Percentiles rank a stretch among this genome's conserved stretches.
phyloP scores from a whole-genome alignment of 1,140 invertebrate species.

The Hylaeus anthracinus region DNA sequence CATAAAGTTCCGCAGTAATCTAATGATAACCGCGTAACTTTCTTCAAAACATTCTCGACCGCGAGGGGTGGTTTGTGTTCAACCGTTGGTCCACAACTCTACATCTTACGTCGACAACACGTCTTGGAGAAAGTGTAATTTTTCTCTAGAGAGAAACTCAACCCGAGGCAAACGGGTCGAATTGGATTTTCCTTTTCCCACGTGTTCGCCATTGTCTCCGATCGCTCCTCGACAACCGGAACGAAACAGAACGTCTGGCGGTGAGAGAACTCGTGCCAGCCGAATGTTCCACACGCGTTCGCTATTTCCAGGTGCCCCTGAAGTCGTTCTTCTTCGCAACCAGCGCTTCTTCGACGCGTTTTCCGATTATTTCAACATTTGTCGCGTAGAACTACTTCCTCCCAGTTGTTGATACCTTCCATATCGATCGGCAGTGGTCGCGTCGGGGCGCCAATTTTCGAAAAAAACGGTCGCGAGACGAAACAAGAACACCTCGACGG shows the following conservation, averaged over 20 bases:
- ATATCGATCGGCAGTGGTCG: neutral
- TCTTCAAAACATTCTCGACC: neutral
- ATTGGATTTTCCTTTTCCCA: slow-evolving; percentile 48
- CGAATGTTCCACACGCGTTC: slow-evolving; percentile 59
- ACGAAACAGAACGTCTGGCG: slow-evolving; percentile 7
- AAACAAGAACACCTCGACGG: slow-evolving; percentile 36
- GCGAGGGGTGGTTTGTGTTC: neutral
- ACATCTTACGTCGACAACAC: neutral
- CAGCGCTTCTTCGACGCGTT: neutral
- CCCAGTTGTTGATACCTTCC: too few species aligned
- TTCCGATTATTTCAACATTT: too few species aligned
- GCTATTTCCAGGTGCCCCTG: neutral
- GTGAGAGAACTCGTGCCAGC: slow-evolving; percentile 51
- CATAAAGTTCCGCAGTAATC: too few species aligned
- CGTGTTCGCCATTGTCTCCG: slow-evolving; percentile 40
- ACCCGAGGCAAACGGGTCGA: slow-evolving; percentile 32
- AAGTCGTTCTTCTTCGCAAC: too few species aligned
- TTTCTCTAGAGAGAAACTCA: neutral
- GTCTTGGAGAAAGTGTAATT: neutral
- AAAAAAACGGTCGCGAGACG: slow-evolving; percentile 44
- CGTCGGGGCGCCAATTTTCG: slow-evolving; percentile 61
- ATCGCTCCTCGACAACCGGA: slow-evolving; percentile 44
- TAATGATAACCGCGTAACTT: neutral
- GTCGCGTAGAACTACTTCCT: too few species aligned
- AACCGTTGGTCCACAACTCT: too few species aligned